Conservation (phyloP, 2,888 invertebrate genomes). For the Unio delphinus region DNA sequence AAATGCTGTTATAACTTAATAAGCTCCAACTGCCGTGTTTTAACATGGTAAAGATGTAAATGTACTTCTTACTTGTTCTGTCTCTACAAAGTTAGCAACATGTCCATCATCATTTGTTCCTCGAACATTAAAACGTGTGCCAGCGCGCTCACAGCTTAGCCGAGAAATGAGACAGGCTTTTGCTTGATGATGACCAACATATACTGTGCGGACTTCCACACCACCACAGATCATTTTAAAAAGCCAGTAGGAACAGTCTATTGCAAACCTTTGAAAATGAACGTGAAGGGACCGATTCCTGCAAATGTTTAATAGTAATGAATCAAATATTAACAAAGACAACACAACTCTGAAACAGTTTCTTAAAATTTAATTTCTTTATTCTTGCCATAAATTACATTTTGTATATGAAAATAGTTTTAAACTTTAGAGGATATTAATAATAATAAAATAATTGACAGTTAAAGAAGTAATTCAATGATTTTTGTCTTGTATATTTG, state of each 20-base stretch:
- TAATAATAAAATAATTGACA: too few species aligned
- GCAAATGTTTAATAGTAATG: conserved; percentile 5
- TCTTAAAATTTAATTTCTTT: too few species aligned
- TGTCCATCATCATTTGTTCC: conserved; percentile 99
- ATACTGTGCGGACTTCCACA: conserved; percentile 96
- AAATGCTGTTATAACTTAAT: too few species aligned
- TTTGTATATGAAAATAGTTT: too few species aligned
- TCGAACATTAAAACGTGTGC: conserved; percentile 97
- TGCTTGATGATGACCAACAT: conserved; percentile 95
- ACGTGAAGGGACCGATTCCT: conserved; percentile 96
- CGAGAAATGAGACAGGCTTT: conserved; percentile 93
- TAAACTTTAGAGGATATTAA: too few species aligned
- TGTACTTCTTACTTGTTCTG: conserved; percentile 86
- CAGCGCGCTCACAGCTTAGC: conserved; percentile 96
- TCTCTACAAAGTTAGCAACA: conserved; percentile 99
- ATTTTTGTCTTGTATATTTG: too few species aligned
- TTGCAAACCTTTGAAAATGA: conserved; percentile 91
- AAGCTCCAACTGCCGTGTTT: too few species aligned
- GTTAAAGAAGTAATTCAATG: too few species aligned
- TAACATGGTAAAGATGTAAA: not conserved
- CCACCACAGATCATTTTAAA: conserved; percentile 97
- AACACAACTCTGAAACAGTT: too few species aligned
- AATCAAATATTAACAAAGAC: too few species aligned
- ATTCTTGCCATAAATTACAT: too few species aligned
- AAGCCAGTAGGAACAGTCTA: conserved; percentile 92